Evolutionary conservation across 2,797 vertebrate species (phyloP).

Genomic region (Catharus ustulatus): DNA sequence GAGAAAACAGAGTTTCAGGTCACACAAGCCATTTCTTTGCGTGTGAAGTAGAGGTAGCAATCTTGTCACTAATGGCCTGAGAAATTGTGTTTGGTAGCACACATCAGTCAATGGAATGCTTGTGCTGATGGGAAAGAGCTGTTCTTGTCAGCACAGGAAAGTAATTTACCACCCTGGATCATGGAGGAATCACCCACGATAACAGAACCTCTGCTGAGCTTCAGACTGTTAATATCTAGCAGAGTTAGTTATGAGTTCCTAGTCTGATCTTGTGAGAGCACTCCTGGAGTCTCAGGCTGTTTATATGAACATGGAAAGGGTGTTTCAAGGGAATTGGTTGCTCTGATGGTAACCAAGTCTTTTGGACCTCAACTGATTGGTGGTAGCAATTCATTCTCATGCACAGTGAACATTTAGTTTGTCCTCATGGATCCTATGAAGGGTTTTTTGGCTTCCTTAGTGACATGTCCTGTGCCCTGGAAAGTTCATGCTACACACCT

Average conservation of each 20-base stretch:
- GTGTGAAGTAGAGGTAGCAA: neutral
- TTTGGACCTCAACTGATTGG: neutral
- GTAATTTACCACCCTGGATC: neutral
- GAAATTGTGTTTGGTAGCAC: neutral
- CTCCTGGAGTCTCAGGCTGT: neutral
- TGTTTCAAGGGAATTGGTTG: neutral
- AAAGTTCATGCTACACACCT: neutral
- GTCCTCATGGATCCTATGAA: neutral
- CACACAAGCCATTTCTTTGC: neutral
- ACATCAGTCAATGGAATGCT: neutral
- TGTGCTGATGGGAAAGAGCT: neutral
- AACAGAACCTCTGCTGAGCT: neutral
- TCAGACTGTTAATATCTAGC: neutral
- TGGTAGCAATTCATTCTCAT: neutral
- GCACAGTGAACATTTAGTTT: neutral
- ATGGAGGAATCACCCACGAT: neutral
- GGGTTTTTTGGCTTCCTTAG: neutral
- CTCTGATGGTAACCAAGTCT: neutral
- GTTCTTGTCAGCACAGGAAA: neutral
- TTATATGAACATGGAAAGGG: neutral
- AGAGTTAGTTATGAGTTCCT: neutral
- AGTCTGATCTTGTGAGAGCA: neutral
- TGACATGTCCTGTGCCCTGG: neutral
- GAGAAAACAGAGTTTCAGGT: neutral
- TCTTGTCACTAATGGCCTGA: neutral